Percentiles rank a stretch among this genome's conserved stretches.
These are phyloP conservation scores for Acholoe squamosa DNA, from an alignment of 2,888 invertebrate genomes.

Conservation along the genomic window DNA sequence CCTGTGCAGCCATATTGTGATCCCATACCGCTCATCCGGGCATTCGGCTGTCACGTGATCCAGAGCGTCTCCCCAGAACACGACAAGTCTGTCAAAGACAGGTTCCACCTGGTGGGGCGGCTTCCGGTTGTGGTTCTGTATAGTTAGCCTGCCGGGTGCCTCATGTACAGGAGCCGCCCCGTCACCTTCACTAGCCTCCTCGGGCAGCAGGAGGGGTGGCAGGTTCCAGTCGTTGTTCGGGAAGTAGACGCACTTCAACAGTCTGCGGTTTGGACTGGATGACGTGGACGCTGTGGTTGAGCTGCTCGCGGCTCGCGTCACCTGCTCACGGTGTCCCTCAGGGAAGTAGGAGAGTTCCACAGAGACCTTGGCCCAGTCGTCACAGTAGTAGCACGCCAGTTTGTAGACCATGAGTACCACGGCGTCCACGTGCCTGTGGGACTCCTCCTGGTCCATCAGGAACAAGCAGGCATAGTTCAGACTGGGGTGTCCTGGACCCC, in stretches of 20 bases:
- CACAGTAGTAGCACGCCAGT: conserved; percentile 53
- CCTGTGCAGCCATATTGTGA: conserved; percentile 54
- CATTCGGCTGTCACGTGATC: conserved; percentile 51
- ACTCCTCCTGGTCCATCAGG: conserved; percentile 59
- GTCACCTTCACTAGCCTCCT: neutral
- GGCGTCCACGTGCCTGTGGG: conserved; percentile 53
- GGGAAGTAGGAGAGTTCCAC: conserved; percentile 62
- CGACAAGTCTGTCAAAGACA: conserved; percentile 55
- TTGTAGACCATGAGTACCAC: conserved; percentile 60
- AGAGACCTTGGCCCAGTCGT: conserved; percentile 56
- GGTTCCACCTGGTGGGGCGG: conserved; percentile 43
- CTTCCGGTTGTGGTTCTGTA: conserved; percentile 57
- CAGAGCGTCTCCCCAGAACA: conserved; percentile 61
- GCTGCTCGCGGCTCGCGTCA: neutral
- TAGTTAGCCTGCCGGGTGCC: conserved; percentile 30
- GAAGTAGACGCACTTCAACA: conserved; percentile 61
- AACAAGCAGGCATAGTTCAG: conserved; percentile 60
- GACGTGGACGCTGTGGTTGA: neutral
- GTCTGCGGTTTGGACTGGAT: neutral
- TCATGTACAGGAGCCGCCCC: neutral
- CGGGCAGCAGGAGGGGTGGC: neutral
- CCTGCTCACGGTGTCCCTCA: conserved; percentile 43
- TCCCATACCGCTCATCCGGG: conserved; percentile 47
- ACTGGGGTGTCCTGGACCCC: conserved; percentile 26
- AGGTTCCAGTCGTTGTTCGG: conserved; percentile 62